phyloP scores from a whole-genome alignment of 2,888 invertebrate species.

The Meteorus colon region DNA sequence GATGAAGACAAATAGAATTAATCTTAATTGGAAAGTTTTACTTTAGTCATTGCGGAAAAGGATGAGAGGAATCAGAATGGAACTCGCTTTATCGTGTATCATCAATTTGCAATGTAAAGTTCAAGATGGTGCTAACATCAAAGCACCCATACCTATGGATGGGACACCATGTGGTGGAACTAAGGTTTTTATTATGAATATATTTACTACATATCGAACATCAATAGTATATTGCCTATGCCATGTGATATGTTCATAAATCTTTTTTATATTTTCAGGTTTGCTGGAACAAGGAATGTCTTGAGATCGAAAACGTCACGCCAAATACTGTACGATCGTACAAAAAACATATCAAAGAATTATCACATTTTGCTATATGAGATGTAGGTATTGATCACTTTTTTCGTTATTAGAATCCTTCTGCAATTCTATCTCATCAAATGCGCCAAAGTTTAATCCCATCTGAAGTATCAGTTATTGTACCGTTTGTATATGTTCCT shows the following conservation, averaged over 20 bases:
- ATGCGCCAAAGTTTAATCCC: too few relatives aligned
- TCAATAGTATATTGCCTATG: neutral
- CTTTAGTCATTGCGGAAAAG: neutral
- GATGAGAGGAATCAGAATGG: neutral
- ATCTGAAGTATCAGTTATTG: too few relatives aligned
- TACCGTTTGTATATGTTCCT: too few relatives aligned
- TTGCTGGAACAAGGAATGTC: slow-evolving; percentile 2
- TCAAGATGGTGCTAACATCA: neutral
- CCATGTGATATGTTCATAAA: neutral
- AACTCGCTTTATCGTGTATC: neutral
- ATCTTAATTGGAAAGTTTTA: neutral
- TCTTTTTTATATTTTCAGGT: neutral
- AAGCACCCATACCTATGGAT: neutral
- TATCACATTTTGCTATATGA: too few relatives aligned
- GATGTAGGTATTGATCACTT: too few relatives aligned
- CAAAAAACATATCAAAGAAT: too few relatives aligned
- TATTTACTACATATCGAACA: neutral
- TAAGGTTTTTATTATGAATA: neutral
- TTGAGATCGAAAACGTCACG: neutral
- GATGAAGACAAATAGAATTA: neutral
- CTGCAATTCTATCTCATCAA: too few relatives aligned
- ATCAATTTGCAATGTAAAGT: neutral
- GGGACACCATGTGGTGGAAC: neutral
- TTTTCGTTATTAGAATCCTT: too few relatives aligned
- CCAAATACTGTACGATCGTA: too few relatives aligned